These are phyloP conservation scores for Eupithecia abbreviata DNA, from an alignment of 2,888 invertebrate species.

Conservation along the genomic window DNA sequence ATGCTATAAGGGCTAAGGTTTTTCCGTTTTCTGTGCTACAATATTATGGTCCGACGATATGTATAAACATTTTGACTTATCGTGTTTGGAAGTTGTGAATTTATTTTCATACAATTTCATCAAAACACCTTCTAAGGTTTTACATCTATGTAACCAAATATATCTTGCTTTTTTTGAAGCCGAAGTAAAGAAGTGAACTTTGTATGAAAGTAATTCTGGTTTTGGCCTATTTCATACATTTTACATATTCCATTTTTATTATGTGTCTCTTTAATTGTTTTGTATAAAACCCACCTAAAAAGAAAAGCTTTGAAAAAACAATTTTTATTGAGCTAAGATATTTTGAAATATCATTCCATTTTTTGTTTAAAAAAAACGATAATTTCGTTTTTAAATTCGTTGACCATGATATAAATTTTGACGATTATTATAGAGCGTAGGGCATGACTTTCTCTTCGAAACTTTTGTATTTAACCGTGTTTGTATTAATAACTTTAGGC, in stretches of 20 bases:
- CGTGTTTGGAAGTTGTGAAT: slow-evolving; percentile 11
- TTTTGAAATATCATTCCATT: background rate
- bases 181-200: background rate
- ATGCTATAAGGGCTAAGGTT: background rate
- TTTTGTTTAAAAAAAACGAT: background rate
- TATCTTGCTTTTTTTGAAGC: background rate
- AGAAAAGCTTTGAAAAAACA: slow-evolving; percentile 8
- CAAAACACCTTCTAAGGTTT: background rate
- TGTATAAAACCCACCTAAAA: slow-evolving; percentile 31
- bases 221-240: slow-evolving; percentile 21
- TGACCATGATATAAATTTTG: background rate
- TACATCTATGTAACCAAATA: background rate
- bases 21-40: slow-evolving; percentile 14
- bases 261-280: slow-evolving; percentile 25
- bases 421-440: slow-evolving; percentile 11
- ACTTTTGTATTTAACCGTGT: slow-evolving; percentile 28
- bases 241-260: slow-evolving; percentile 2
- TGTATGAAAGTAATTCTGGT: slow-evolving; percentile 26
- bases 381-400: background rate
- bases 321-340: background rate
- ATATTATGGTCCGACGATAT: slow-evolving; percentile 19
- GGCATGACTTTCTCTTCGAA: slow-evolving; percentile 17
- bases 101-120: slow-evolving; percentile 19
- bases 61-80: slow-evolving; percentile 19
- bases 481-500: slow-evolving; percentile 22